Evolutionary conservation across 1,140 invertebrate species (phyloP).

Genomic region (Delia radicum): DNA sequence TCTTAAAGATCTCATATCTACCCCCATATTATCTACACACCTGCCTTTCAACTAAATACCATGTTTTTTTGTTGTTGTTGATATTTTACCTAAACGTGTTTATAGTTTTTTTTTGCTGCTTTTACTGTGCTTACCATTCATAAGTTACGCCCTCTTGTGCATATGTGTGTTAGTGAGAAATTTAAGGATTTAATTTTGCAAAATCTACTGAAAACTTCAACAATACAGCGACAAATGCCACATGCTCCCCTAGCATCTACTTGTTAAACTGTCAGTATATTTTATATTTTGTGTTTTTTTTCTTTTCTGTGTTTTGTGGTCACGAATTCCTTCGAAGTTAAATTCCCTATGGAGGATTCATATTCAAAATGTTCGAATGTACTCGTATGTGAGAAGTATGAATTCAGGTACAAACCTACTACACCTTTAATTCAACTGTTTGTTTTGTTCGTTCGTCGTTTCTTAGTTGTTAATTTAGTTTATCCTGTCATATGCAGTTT

Average conservation of each 20-base stretch:
- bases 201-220: conserved; percentile 6
- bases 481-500: not conserved
- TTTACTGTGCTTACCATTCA: not conserved
- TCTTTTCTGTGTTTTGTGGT: not conserved
- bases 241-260: not conserved
- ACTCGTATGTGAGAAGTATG: not conserved
- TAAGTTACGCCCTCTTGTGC: conserved; percentile 7
- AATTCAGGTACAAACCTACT: not conserved
- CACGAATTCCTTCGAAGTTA: not conserved
- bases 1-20: too few relatives aligned
- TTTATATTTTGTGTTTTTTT: not conserved
- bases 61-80: not conserved
- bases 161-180: not conserved
- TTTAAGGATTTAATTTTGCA: not conserved
- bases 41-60: not conserved
- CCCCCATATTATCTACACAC: not conserved
- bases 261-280: not conserved
- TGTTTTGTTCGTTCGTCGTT: not conserved
- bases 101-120: not conserved
- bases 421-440: not conserved
- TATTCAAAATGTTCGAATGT: not conserved
- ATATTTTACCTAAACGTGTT: too few relatives aligned
- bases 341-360: conserved; percentile 1
- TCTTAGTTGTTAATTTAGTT: not conserved
- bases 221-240: not conserved